phyloP scores from a whole-genome alignment of 37 sponge, comb jelly and placozoan species.

The Halisarca cf. caerulea region DNA sequence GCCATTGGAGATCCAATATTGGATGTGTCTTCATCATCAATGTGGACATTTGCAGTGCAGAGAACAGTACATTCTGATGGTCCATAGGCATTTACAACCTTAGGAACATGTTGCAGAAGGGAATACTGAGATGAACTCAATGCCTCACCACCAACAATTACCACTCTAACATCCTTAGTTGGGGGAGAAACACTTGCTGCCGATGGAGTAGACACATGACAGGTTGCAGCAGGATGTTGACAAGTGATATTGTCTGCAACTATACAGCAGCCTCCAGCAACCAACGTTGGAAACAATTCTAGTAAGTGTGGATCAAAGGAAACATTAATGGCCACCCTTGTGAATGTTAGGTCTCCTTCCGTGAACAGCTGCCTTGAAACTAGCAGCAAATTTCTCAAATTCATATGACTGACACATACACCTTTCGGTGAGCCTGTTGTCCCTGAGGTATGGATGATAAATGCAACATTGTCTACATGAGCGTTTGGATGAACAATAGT shows the following conservation, averaged over 20 bases:
- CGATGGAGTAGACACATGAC: neutral
- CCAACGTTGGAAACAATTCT: conserved; percentile 31
- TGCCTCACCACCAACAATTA: conserved; percentile 35
- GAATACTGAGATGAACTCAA: neutral
- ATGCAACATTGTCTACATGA: conserved; percentile 1
- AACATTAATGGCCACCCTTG: conserved; percentile 16
- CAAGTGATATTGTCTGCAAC: conserved; percentile 3
- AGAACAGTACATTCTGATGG: conserved; percentile 47
- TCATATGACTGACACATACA: conserved; percentile 40
- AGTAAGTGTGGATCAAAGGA: conserved; percentile 32
- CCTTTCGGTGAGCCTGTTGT: conserved; percentile 60
- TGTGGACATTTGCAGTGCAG: neutral
- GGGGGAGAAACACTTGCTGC: conserved; percentile 12
- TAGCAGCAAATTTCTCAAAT: neutral
- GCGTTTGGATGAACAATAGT: neutral
- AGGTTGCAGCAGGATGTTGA: conserved; percentile 5
- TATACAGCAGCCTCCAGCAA: conserved; percentile 35
- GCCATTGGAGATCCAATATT: conserved; percentile 35
- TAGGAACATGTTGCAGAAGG: conserved; percentile 1
- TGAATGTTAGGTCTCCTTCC: neutral
- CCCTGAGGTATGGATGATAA: conserved; percentile 53
- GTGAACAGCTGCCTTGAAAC: neutral
- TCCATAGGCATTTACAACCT: conserved; percentile 33
- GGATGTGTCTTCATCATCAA: neutral
- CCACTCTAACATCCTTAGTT: neutral